Evolutionary conservation across 2,888 invertebrate species (phyloP), one percentile per base, ranked within the genome.

Genomic region (Buathra laborator): DNA sequence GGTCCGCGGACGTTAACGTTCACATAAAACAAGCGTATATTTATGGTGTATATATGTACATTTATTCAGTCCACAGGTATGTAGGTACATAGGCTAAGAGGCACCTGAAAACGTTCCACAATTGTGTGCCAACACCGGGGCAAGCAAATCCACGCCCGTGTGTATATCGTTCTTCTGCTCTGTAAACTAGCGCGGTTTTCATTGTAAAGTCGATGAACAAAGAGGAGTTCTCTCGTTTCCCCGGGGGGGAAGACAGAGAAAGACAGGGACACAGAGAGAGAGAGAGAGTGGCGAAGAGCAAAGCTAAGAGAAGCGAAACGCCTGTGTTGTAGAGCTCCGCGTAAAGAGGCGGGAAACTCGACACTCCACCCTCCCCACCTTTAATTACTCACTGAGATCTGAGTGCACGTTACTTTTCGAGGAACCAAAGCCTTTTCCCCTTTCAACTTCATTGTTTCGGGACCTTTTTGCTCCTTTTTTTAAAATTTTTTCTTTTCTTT

Each of bases 151-250:
- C 48, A 51, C 4, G 78, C 32, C 32, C 24, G 19, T 37, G 19
- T 48, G 46, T 62, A 37, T 24, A 24, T 81, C 37, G 51, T 44
- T 62, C 43, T 81, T 37, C 75, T 51, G 43, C 70, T 76, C 44
- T 74, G 75, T 81, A 76, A 81, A 81, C 81, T 51, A 70, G 75
- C 75, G 81, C 62, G 81, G 81, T 81, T 76, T 37, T 64, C 53
- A 76, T 81, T 81, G 68, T 81, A 64, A 81, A 76, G 75, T 64
- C 64, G 64, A 81, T 70, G 75, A 76, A 81, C 64, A 76, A 81
- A 81, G 78, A 67, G 19, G 68, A 53, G 29, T 48, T 64, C 74
- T 81, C 43, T 46, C 67, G 24, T 67, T 24, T 43, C 32, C 37
- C 32, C 16, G 53, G 56, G 37, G 37, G 37, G 37, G 9, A 37